phyloP scores from a whole-genome alignment of 2,113 vertebrate genomes.

The Nymphicus hollandicus region DNA sequence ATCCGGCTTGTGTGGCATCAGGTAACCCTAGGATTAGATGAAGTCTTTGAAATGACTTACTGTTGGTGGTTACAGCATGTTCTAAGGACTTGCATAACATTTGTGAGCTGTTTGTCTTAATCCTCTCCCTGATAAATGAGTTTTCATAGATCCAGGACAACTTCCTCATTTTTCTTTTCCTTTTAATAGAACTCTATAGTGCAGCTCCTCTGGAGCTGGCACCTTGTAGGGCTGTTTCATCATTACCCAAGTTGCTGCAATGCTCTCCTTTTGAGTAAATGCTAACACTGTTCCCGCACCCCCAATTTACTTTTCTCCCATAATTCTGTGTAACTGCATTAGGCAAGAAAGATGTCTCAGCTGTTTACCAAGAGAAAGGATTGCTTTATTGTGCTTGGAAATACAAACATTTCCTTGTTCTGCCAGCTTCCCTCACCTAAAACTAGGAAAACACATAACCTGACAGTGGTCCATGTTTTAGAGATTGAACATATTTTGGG shows the following conservation, averaged over 20 bases:
- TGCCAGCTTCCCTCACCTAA: not conserved
- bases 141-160: slow-evolving; percentile 34
- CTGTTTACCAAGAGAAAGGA: not conserved
- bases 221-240: not conserved
- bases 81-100: not conserved
- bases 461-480: not conserved
- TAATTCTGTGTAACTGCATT: not conserved
- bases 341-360: not conserved
- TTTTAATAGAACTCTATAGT: not conserved
- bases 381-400: not conserved
- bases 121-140: not conserved
- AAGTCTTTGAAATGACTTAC: not conserved
- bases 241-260: not conserved
- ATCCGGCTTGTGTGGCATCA: not conserved
- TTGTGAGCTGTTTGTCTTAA: not conserved
- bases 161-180: slow-evolving; percentile 34
- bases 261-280: not conserved
- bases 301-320: not conserved
- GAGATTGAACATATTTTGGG: not conserved
- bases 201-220: not conserved
- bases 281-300: not conserved
- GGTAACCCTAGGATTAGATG: not conserved
- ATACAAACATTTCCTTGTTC: not conserved
- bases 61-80: not conserved
- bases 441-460: not conserved